Percentiles rank a stretch among this genome's conserved stretches.
phyloP scores from a whole-genome alignment of 2,888 invertebrate genomes.

The Anthrax anthrax region DNA sequence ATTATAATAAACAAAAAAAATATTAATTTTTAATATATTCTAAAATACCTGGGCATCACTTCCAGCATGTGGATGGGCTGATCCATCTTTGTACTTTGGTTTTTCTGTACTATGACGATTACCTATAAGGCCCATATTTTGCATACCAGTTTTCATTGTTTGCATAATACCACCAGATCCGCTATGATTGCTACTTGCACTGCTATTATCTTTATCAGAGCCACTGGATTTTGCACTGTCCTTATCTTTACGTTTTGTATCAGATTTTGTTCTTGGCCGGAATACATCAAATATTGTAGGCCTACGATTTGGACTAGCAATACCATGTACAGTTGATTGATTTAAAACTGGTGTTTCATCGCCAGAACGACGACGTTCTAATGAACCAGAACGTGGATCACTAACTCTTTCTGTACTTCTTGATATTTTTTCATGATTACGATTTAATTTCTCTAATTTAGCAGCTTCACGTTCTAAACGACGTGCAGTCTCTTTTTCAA shows the following conservation, averaged over 20 bases:
- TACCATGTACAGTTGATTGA: slow-evolving; percentile 36
- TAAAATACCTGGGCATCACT: slow-evolving; percentile 37
- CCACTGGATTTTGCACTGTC: slow-evolving; percentile 15
- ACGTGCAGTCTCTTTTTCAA: slow-evolving; percentile 32
- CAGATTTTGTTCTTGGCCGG: slow-evolving; percentile 59
- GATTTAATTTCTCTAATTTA: slow-evolving; percentile 32
- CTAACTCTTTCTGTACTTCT: slow-evolving; percentile 33
- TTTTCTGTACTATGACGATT: slow-evolving; percentile 16
- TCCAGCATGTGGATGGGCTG: slow-evolving; percentile 54
- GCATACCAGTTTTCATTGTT: slow-evolving; percentile 71
- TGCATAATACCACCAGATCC: slow-evolving; percentile 49
- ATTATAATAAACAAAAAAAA: no score
- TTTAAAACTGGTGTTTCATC: slow-evolving; percentile 34
- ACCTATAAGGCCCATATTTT: slow-evolving; percentile 34
- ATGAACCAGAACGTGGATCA: slow-evolving; percentile 27
- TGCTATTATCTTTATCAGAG: slow-evolving; percentile 22
- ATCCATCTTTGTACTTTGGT: slow-evolving; percentile 46
- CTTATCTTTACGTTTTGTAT: slow-evolving; percentile 31
- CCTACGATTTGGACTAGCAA: slow-evolving; percentile 53
- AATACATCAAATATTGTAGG: slow-evolving; percentile 70
- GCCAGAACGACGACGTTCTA: slow-evolving; percentile 32
- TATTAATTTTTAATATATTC: not conserved
- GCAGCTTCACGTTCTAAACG: slow-evolving; percentile 32
- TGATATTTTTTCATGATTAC: slow-evolving; percentile 32
- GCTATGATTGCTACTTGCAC: slow-evolving; percentile 26